Conservation (phyloP, 2,888 invertebrate species). For the Atethmia centrago region DNA sequence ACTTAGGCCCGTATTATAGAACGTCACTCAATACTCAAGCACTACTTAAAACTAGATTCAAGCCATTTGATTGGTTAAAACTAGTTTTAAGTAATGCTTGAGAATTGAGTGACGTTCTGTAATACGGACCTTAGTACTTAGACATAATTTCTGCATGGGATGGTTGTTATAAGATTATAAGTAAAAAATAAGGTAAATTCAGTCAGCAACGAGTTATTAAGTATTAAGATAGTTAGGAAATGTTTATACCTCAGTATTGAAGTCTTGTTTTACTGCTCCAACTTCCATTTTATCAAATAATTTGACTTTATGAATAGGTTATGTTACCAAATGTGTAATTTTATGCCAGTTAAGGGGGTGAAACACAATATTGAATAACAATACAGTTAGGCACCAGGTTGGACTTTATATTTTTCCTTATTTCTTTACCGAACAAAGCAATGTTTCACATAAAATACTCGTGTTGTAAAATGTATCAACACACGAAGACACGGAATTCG, state of each 20-base stretch:
- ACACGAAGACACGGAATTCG: constrained; percentile 15
- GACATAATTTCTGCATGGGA: neutral
- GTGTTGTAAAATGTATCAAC: constrained; percentile 5
- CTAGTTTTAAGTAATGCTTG: too few species aligned
- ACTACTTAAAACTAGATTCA: too few species aligned
- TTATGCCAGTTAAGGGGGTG: neutral
- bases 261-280: constrained; percentile 88
- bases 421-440: neutral
- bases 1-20: too few species aligned
- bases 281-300: constrained; percentile 81
- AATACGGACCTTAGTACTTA: neutral
- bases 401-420: neutral
- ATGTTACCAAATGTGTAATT: constrained; percentile 23
- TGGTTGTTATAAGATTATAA: rapidly evolving
- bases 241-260: constrained; percentile 84
- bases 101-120: too few species aligned
- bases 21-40: too few species aligned
- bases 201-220: neutral
- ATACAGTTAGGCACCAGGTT: neutral
- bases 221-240: neutral
- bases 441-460: neutral
- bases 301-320: constrained; percentile 66
- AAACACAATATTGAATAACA: neutral
- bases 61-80: too few species aligned
- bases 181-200: neutral